Conservation (phyloP, 2,888 invertebrate species). For the Ennomos erosarius region DNA sequence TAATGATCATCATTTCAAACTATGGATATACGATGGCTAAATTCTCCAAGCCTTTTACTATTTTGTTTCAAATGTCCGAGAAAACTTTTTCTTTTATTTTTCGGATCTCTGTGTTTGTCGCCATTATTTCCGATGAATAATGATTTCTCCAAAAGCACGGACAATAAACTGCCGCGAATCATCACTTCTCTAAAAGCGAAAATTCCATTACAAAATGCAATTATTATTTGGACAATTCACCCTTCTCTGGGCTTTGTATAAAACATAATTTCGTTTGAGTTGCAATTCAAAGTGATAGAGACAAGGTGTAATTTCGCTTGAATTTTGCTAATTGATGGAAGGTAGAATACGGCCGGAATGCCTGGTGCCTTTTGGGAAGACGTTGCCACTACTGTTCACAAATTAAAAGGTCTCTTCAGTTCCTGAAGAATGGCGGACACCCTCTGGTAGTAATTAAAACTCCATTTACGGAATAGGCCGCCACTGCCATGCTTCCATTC, state of each 20-base stretch:
- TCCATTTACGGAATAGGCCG: constrained; percentile 59
- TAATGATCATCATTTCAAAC: not conserved
- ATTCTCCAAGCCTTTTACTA: no score
- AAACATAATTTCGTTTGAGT: constrained; percentile 45
- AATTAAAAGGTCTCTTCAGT: constrained; percentile 57
- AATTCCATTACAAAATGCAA: constrained; percentile 53
- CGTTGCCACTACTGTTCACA: constrained; percentile 56
- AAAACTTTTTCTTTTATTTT: no score
- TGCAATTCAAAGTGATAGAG: constrained; percentile 53
- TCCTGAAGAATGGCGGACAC: constrained; percentile 57
- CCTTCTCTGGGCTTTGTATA: constrained; percentile 45
- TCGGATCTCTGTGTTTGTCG: no score
- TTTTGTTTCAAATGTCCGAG: no score
- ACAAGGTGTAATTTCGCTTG: constrained; percentile 58
- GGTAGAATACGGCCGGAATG: constrained; percentile 39
- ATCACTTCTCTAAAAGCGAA: constrained; percentile 45
- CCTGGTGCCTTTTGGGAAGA: constrained; percentile 55
- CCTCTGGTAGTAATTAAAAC: constrained; percentile 63
- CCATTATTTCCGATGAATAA: not conserved
- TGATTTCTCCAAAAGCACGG: constrained; percentile 18
- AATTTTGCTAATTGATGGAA: constrained; percentile 56
- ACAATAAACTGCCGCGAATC: constrained; percentile 37
- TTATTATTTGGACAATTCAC: constrained; percentile 52
- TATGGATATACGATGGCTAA: no score
- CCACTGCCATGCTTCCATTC: constrained; percentile 38